Evolutionary conservation across 2,113 vertebrate species (phyloP).

Genomic region (Melanerpes formicivorus): DNA sequence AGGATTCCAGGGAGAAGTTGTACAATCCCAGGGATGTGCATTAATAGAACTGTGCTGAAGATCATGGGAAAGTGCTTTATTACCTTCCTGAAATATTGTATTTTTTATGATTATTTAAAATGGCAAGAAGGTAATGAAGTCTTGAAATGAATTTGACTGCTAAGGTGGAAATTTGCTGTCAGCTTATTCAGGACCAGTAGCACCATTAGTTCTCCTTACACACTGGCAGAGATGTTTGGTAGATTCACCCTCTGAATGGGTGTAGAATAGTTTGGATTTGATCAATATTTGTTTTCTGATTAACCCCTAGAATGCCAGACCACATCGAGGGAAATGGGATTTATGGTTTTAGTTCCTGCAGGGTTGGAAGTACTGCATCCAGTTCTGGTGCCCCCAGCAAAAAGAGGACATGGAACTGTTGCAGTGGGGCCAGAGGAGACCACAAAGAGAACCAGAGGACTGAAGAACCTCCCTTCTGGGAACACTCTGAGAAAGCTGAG

Average conservation of each 20-base stretch:
- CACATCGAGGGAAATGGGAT: not conserved
- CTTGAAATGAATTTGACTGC: constrained; percentile 44
- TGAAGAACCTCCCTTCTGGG: too few relatives aligned
- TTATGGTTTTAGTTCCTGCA: not conserved
- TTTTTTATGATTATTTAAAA: not conserved
- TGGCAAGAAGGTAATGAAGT: constrained; percentile 30
- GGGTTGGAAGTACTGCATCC: not conserved
- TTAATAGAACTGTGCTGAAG: not conserved
- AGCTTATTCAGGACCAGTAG: fast-evolving
- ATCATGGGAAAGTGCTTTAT: not conserved
- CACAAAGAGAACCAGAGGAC: too few relatives aligned
- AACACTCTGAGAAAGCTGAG: too few relatives aligned
- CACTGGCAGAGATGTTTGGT: not conserved
- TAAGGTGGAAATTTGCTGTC: not conserved
- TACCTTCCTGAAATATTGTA: constrained; percentile 26
- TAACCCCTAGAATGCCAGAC: not conserved
- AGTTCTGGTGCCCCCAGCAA: too few relatives aligned
- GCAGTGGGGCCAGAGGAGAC: too few relatives aligned
- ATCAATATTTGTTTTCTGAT: constrained; percentile 12
- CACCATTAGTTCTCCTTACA: constrained; percentile 12
- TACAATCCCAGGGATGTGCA: not conserved
- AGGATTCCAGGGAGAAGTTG: not conserved
- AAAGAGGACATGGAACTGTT: too few relatives aligned
- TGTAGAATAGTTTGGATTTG: not conserved
- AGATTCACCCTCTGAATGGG: not conserved